Base-by-base conservation (phyloP, 2,113 vertebrate species). In the Mormyrus iriodes region DNA sequence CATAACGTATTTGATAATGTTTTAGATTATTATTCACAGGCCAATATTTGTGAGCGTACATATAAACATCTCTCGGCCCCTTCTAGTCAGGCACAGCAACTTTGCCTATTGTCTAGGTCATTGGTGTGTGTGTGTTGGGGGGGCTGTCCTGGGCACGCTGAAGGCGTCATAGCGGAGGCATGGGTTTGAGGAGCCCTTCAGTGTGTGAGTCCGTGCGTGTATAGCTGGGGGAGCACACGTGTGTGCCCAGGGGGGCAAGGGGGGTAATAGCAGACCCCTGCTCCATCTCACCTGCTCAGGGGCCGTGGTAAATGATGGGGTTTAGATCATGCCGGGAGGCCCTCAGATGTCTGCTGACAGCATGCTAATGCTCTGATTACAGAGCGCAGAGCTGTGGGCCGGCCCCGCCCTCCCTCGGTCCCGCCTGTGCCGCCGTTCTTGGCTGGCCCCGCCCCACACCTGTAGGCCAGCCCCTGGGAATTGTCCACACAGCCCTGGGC, bases 281-380 rank as follows among this genome's bases (percentile, higher is more conserved):
- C 35, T 44, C 39, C 6, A 10, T 17, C 19, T 89, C 89, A 89
- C 84, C 89, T 89, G 89, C 89, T 86, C 1, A 0, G 49, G 89
- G 79, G 86, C 12, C 49, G 69, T 46, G 61, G 46, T 51, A 42
- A 87, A 87, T 58, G 39, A 87, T n/a, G 39, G 86, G 86, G 55
- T 46, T 87, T 44, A 87, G 86, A 42, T 87, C 7, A 4, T 21
- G n/a, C 52, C 61, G 48, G 21, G 39, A 48, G 9, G 31, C 52
- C 27, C 48, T 85, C 55, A 53, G 48, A 48, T 88, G 73, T 88
- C 48, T 24, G 65, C 58, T 82, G 88, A 52, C 88, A 88, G 15
- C 31, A 4, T 17, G 27, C 44, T 88, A 88, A 88, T 76, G 65
- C 88, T 21, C n/a, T 88, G 88, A 88, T 88, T 88, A 88, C 88